Percentiles rank a stretch among this genome's conserved stretches.
These are phyloP conservation scores for Xyliphius kryptos DNA, from an alignment of 2,113 vertebrate species.

Conservation along the genomic window DNA sequence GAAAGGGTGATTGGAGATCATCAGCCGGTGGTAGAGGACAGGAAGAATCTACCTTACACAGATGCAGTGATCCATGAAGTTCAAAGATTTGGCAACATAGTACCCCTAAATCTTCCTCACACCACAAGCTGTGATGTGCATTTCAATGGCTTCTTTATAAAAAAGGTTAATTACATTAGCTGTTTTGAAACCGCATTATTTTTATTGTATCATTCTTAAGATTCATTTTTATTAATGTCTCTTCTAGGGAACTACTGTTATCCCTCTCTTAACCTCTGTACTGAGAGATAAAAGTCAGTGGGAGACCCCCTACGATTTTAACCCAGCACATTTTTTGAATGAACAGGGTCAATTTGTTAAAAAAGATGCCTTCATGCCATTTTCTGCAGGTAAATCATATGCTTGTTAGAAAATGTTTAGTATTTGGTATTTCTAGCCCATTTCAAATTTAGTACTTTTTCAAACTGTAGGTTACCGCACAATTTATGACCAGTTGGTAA, in stretches of 20 bases:
- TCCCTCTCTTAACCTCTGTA: constrained; percentile 57
- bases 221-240: too few relatives aligned
- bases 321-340: constrained; percentile 61
- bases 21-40: constrained; percentile 44
- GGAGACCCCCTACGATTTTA: constrained; percentile 56
- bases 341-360: constrained; percentile 51
- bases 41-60: constrained; percentile 53
- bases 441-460: too few relatives aligned
- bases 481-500: too few relatives aligned
- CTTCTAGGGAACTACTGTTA: not conserved
- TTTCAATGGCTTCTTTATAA: constrained; percentile 31
- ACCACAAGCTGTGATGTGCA: constrained; percentile 25
- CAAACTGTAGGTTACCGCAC: too few relatives aligned
- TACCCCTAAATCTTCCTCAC: constrained; percentile 33
- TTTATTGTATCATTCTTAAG: not conserved
- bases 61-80: constrained; percentile 63
- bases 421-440: too few relatives aligned
- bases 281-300: constrained; percentile 59
- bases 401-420: too few relatives aligned
- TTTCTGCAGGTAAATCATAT: constrained; percentile 56
- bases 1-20: constrained; percentile 45
- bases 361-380: constrained; percentile 59
- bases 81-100: constrained; percentile 56
- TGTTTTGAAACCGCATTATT: not conserved
- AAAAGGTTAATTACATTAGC: constrained; percentile 17